These are phyloP conservation scores for Ciconia maguari DNA, from an alignment of 2,113 vertebrate genomes.

Conservation along the genomic window DNA sequence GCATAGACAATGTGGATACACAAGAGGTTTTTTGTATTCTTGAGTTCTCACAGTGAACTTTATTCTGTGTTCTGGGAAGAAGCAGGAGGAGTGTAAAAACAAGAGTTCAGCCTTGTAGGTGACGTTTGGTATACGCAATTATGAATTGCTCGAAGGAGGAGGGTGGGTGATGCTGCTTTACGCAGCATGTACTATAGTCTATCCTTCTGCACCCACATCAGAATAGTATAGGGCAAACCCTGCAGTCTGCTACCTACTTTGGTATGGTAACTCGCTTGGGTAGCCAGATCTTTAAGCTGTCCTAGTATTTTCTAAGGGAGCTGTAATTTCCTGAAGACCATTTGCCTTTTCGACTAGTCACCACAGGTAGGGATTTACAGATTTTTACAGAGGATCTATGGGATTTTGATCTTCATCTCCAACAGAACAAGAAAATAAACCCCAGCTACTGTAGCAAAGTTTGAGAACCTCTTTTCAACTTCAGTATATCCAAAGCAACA, in stretches of 20 bases:
- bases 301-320: accelerated
- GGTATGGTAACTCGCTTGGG: not conserved
- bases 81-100: not conserved
- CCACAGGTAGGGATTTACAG: accelerated
- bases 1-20: accelerated
- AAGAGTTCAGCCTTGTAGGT: not conserved
- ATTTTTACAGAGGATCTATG: not conserved
- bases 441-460: not conserved
- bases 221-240: accelerated
- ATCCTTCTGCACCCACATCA: accelerated
- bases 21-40: accelerated
- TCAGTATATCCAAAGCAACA: not conserved
- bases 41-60: accelerated
- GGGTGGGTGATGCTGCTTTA: not conserved
- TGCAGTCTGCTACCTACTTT: not conserved
- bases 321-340: not conserved
- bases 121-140: accelerated
- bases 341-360: not conserved
- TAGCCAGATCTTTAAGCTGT: no score
- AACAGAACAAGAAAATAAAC: not conserved
- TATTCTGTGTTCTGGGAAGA: not conserved
- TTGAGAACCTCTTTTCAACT: not conserved
- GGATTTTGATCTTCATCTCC: not conserved
- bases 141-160: not conserved
- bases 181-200: accelerated